Percentiles rank a stretch among this genome's conserved stretches.
Conservation (phyloP, 2,797 vertebrate species). For the Remorina albescens region DNA sequence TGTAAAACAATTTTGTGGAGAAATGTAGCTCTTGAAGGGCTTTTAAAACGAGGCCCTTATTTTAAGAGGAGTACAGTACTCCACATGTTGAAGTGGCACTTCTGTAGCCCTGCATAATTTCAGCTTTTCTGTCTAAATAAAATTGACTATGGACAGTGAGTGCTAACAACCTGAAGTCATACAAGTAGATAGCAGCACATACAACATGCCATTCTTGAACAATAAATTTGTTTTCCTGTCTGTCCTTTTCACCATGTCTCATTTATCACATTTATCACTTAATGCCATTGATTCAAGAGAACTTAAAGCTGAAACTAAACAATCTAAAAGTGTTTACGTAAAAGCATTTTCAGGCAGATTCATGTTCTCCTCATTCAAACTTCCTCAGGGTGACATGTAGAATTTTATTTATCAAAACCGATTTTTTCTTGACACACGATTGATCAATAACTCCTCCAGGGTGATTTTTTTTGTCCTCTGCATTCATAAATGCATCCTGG, state of each 20-base stretch:
- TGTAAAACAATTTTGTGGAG: constrained; percentile 23
- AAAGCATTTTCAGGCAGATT: constrained; percentile 6
- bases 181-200: constrained; percentile 2
- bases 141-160: background rate
- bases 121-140: constrained; percentile 25
- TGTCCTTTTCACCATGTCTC: constrained; percentile 9
- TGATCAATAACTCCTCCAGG: constrained; percentile 21
- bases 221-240: constrained; percentile 20
- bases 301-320: background rate
- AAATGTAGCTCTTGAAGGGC: background rate
- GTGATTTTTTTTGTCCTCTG: constrained; percentile 36
- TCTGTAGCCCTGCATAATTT: constrained; percentile 28
- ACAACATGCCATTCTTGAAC: background rate
- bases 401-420: constrained; percentile 40
- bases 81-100: constrained; percentile 35
- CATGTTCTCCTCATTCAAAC: constrained; percentile 26
- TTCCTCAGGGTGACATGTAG: constrained; percentile 17
- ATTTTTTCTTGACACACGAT: constrained; percentile 17
- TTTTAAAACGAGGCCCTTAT: constrained; percentile 41
- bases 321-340: background rate
- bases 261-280: constrained; percentile 11
- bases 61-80: constrained; percentile 39
- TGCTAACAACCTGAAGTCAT: background rate
- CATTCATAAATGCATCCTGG: background rate
- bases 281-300: constrained; percentile 4